A percentile compares a stretch with the other conserved stretches of the same genome.
Conservation (phyloP, 1,140 invertebrate genomes). For the Drosophila takahashii region DNA sequence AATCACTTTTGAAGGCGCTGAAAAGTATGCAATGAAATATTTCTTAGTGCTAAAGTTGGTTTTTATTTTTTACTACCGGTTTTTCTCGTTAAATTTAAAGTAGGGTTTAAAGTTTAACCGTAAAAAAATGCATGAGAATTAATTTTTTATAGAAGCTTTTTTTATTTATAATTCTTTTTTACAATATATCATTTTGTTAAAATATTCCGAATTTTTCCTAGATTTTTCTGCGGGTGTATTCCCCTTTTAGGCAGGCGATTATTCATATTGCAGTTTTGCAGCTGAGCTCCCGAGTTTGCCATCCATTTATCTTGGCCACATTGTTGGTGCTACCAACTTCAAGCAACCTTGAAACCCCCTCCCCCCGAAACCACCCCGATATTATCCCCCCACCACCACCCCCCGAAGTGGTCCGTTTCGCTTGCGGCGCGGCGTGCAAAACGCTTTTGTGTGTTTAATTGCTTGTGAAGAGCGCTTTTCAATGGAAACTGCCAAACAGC, state of each 20-base stretch:
- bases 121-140: too few relatives aligned
- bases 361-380: not conserved
- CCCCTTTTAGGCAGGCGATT: conserved; percentile 49
- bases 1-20: too few relatives aligned
- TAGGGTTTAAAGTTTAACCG: too few relatives aligned
- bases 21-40: too few relatives aligned
- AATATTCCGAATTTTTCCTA: too few relatives aligned
- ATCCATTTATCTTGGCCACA: conserved; percentile 80
- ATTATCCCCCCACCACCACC: not conserved
- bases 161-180: too few relatives aligned
- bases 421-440: conserved; percentile 71
- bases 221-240: not conserved
- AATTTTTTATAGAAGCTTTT: too few relatives aligned
- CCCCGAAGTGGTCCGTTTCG: conserved; percentile 54
- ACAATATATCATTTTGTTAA: too few relatives aligned
- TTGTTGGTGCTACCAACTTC: conserved; percentile 55
- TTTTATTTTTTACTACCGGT: too few relatives aligned
- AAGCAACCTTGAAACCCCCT: not conserved
- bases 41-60: too few relatives aligned
- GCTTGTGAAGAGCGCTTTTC: conserved; percentile 82
- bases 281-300: conserved; percentile 60
- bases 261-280: conserved; percentile 75
- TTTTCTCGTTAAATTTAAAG: too few relatives aligned
- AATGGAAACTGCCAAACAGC: conserved; percentile 72
- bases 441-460: conserved; percentile 83